Conservation (phyloP, 2,888 invertebrate genomes). For the Papilio elwesi region DNA sequence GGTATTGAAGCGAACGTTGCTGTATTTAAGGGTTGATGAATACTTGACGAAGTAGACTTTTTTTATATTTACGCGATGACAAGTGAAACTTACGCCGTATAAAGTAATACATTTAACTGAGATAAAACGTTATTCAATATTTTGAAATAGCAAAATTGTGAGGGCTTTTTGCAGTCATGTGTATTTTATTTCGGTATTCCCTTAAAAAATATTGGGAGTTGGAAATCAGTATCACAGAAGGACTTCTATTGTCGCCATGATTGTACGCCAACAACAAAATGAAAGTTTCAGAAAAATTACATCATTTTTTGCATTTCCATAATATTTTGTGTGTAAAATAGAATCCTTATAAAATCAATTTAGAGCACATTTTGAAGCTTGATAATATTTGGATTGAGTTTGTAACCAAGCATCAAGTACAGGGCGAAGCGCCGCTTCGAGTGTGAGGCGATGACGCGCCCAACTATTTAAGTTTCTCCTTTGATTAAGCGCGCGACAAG, state of each 20-base stretch:
- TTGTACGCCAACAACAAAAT: background rate
- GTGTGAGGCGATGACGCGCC: slow-evolving; percentile 45
- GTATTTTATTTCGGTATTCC: no score
- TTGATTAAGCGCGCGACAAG: slow-evolving; percentile 68
- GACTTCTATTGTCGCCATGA: background rate
- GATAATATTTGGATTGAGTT: slow-evolving; percentile 14
- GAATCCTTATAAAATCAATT: background rate
- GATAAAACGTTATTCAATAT: no score
- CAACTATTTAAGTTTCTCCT: slow-evolving; percentile 67
- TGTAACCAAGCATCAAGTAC: slow-evolving; percentile 6
- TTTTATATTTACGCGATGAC: background rate
- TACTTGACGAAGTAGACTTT: slow-evolving; percentile 3
- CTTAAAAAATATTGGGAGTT: no score
- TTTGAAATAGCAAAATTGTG: background rate
- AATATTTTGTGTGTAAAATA: background rate
- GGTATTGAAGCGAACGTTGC: slow-evolving; percentile 15
- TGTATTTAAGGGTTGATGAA: slow-evolving; percentile 17
- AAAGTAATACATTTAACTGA: no score
- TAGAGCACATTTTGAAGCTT: slow-evolving; percentile 1
- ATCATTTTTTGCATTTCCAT: background rate
- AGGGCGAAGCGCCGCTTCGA: slow-evolving; percentile 26
- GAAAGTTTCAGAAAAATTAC: background rate
- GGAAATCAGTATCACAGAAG: no score
- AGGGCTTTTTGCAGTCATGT: background rate
- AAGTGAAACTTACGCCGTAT: background rate